Evolutionary conservation across 2,113 vertebrate species (phyloP).

Genomic region (Vulpes lagopus): DNA sequence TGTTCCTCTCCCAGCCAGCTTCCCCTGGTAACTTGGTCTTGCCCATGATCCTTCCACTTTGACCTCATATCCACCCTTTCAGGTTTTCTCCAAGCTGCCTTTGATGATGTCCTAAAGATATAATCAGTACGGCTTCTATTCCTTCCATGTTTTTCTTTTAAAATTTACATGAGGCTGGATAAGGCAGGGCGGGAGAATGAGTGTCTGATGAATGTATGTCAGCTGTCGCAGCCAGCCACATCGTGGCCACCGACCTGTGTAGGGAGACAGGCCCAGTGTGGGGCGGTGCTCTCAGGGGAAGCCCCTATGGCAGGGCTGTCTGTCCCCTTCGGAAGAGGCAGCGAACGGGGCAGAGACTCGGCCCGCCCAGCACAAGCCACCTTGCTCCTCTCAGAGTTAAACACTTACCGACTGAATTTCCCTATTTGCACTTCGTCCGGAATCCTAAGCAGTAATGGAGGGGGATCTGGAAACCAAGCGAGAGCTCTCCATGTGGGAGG

Average conservation of each 20-base stretch:
- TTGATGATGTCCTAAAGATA: constrained; percentile 58
- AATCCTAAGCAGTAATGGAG: background rate
- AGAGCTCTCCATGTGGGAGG: background rate
- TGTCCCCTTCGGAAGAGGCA: background rate
- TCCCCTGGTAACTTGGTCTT: background rate
- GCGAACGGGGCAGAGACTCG: background rate
- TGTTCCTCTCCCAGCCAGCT: background rate
- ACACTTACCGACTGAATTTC: background rate
- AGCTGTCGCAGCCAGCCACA: background rate
- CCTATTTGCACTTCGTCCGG: background rate
- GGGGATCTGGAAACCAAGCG: background rate
- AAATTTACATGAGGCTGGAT: background rate
- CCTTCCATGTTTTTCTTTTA: background rate
- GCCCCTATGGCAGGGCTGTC: no score
- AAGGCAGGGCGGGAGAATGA: background rate
- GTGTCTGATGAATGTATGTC: background rate
- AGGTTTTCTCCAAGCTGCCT: constrained; percentile 15
- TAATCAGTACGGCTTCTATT: background rate
- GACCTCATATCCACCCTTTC: background rate
- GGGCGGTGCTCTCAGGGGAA: background rate
- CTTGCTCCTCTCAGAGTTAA: background rate
- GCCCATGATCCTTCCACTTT: background rate
- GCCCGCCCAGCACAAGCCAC: background rate
- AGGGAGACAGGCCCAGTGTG: rapidly evolving
- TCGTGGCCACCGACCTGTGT: background rate